Percentiles rank a stretch among this genome's conserved stretches.
Evolutionary conservation across 2,113 vertebrate species (phyloP).

Genomic region (Myocastor coypus): DNA sequence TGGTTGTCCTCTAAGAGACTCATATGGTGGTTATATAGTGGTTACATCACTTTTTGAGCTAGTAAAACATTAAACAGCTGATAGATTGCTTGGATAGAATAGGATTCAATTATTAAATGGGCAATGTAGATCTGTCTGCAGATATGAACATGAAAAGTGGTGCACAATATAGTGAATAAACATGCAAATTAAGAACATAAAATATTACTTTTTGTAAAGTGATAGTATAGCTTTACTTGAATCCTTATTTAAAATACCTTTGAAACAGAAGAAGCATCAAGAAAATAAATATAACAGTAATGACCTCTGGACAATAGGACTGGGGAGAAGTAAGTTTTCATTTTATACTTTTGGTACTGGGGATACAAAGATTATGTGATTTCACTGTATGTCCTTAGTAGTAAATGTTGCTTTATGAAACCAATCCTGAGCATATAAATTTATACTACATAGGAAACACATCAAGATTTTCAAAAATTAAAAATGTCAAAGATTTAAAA

Average conservation of each 20-base stretch:
- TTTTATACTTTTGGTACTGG: neutral
- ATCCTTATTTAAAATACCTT: neutral
- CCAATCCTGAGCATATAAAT: conserved; percentile 75
- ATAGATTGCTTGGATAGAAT: neutral
- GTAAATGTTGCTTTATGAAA: conserved; percentile 81
- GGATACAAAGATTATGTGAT: conserved; percentile 61
- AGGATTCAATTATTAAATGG: neutral
- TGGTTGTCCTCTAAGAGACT: neutral
- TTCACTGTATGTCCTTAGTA: conserved; percentile 73
- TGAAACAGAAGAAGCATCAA: neutral
- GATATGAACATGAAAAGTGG: neutral
- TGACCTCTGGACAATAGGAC: neutral
- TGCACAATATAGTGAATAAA: neutral
- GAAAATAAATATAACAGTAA: neutral
- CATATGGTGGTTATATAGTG: neutral
- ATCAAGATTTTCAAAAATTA: conserved; percentile 52
- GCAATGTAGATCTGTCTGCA: neutral
- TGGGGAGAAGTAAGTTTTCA: neutral
- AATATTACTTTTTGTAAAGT: neutral
- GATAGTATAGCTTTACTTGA: neutral
- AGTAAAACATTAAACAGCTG: neutral
- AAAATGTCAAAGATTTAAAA: neutral
- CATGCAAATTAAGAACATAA: neutral
- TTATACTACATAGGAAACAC: conserved; percentile 73
- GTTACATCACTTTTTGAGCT: neutral